Conservation (phyloP, 2,797 vertebrate genomes). For the Danio aesculapii region DNA sequence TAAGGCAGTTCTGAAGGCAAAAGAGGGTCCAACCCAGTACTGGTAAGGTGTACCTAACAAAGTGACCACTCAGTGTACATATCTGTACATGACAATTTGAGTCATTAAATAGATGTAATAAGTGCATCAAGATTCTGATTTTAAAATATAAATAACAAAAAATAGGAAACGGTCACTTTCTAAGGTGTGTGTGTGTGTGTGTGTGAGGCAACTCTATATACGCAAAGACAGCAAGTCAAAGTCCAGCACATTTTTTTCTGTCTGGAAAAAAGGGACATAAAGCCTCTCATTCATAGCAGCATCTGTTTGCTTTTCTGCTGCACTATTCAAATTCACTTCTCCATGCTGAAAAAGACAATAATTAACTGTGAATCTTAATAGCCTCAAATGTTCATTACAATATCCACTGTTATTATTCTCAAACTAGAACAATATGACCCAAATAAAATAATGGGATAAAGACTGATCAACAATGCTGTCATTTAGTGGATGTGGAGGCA, state of each 20-base stretch:
- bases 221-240: not conserved
- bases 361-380: too few relatives aligned
- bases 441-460: not conserved
- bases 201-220: slow-evolving; percentile 16
- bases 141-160: too few relatives aligned
- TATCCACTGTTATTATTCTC: not conserved
- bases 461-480: not conserved
- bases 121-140: too few relatives aligned
- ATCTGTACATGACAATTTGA: too few relatives aligned
- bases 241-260: not conserved
- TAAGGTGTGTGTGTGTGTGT: not conserved
- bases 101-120: too few relatives aligned
- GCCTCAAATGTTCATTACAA: too few relatives aligned
- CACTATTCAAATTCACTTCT: slow-evolving; percentile 5
- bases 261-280: not conserved
- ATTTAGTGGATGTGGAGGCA: not conserved
- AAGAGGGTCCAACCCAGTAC: too few relatives aligned
- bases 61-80: too few relatives aligned
- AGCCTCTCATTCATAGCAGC: not conserved
- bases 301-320: not conserved
- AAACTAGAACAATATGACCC: not conserved
- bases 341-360: too few relatives aligned
- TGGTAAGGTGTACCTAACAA: too few relatives aligned
- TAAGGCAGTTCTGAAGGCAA: too few relatives aligned
- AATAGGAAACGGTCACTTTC: too few relatives aligned